These are phyloP conservation scores for Ispidina picta DNA, from an alignment of 2,797 vertebrate species.

Conservation along the genomic window DNA sequence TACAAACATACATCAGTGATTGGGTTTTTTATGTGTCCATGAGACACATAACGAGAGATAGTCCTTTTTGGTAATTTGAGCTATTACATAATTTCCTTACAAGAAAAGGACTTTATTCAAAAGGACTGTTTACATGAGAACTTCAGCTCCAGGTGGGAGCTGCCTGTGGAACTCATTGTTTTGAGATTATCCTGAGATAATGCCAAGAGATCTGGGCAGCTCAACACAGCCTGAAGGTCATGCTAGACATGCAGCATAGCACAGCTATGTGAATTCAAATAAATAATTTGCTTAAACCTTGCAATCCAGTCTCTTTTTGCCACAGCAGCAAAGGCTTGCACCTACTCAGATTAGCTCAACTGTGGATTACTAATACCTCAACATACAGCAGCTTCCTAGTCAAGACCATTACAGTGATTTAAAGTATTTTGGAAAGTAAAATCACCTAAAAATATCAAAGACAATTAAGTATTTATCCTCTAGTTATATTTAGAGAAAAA, in stretches of 20 bases:
- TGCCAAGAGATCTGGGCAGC: neutral
- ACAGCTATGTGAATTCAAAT: too few species aligned
- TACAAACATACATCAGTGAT: neutral
- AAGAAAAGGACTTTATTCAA: neutral
- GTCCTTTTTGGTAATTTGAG: neutral
- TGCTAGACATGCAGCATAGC: rapidly evolving
- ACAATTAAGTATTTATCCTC: neutral
- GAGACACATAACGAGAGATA: too few species aligned
- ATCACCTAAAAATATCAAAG: neutral
- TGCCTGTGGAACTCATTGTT: neutral
- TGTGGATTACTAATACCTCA: neutral
- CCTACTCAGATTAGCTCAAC: neutral
- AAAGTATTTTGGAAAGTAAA: neutral
- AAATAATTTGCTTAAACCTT: too few species aligned
- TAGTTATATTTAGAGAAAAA: neutral
- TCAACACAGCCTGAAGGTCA: neutral
- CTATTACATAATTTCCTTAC: neutral
- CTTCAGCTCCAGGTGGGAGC: neutral
- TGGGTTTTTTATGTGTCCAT: neutral
- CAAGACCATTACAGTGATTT: neutral
- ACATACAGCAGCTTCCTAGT: neutral
- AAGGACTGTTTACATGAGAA: neutral
- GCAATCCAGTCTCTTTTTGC: too few species aligned
- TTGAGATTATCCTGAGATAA: neutral
- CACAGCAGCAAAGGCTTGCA: neutral